These are phyloP conservation scores for Leptodactylus fallax DNA, from an alignment of 2,797 vertebrate species.

Conservation along the genomic window DNA sequence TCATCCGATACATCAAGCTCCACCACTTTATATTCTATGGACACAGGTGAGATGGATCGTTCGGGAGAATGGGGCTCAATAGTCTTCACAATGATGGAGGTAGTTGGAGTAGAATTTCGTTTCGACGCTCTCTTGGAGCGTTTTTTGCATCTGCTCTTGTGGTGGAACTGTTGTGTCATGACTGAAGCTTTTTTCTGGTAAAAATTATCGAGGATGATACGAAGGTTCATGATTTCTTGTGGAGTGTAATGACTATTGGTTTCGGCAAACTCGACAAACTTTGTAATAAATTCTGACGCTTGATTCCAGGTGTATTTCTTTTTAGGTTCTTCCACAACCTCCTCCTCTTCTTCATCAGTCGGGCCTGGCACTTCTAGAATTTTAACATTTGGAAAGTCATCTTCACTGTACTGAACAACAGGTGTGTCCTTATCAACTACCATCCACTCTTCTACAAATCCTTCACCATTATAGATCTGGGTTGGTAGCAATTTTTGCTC, in stretches of 20 bases:
- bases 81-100: constrained; percentile 11
- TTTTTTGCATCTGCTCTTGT: neutral
- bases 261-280: constrained; percentile 12
- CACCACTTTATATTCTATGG: constrained; percentile 27
- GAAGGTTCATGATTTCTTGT: neutral
- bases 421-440: constrained; percentile 22
- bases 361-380: neutral
- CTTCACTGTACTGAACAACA: neutral
- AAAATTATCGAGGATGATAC: neutral
- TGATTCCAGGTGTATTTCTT: constrained; percentile 23
- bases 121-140: neutral
- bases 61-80: neutral
- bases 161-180: neutral
- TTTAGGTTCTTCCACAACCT: neutral
- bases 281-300: constrained; percentile 10
- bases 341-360: neutral
- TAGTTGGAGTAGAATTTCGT: neutral
- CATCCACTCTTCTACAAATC: constrained; percentile 28
- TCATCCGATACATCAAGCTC: neutral
- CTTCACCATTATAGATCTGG: constrained; percentile 9
- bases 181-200: constrained; percentile 11
- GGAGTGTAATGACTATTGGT: neutral
- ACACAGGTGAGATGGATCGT: constrained; percentile 13
- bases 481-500: constrained; percentile 10
- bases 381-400: neutral